These are phyloP conservation scores for Plestiodon gilberti DNA, from an alignment of 2,113 vertebrate genomes.

Conservation along the genomic window DNA sequence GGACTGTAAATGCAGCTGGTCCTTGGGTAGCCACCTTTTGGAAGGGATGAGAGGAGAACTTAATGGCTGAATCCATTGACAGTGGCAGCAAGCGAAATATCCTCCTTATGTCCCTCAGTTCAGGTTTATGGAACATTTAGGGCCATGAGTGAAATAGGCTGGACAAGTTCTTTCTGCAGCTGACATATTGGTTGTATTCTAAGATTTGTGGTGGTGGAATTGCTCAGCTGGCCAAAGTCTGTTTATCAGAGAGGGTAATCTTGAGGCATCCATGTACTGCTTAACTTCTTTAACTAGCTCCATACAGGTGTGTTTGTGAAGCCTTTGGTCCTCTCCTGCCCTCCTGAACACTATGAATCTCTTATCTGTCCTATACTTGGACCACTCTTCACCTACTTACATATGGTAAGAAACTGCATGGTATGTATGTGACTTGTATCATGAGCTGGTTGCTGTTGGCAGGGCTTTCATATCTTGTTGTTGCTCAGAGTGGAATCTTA, in stretches of 20 bases:
- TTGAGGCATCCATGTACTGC: background rate
- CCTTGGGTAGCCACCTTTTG: too few relatives aligned
- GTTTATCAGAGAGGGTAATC: background rate
- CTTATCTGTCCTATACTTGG: constrained; percentile 91
- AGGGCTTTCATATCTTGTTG: background rate
- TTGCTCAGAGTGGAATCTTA: background rate
- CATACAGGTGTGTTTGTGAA: constrained; percentile 89
- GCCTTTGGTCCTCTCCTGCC: constrained; percentile 89
- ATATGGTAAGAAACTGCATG: constrained; percentile 81
- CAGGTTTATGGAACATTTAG: background rate
- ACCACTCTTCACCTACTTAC: constrained; percentile 90
- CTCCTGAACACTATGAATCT: constrained; percentile 87
- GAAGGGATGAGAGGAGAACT: background rate
- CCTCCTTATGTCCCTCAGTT: background rate
- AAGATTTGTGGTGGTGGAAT: background rate
- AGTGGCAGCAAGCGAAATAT: background rate
- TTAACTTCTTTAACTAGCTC: constrained; percentile 76
- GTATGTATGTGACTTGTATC: background rate
- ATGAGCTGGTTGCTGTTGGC: background rate
- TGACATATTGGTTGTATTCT: background rate
- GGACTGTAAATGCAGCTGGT: too few relatives aligned
- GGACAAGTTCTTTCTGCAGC: background rate
- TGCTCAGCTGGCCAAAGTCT: too few relatives aligned
- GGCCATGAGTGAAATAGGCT: background rate
- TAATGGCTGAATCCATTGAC: background rate